Percentiles rank a stretch among this genome's conserved stretches.
These are phyloP conservation scores for Endomychus coccineus DNA, from an alignment of 2,888 invertebrate species.

Conservation along the genomic window DNA sequence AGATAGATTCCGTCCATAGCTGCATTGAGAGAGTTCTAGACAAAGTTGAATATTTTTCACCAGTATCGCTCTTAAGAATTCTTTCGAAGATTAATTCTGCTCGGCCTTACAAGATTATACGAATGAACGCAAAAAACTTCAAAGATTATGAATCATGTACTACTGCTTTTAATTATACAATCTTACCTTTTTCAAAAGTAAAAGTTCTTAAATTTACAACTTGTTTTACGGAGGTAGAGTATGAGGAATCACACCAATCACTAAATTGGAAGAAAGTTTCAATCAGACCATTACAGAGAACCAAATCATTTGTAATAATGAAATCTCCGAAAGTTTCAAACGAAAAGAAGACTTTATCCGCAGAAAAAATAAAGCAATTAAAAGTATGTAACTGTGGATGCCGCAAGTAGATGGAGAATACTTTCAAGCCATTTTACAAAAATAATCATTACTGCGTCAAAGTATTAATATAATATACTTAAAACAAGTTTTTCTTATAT, in stretches of 20 bases:
- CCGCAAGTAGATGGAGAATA: conserved; percentile 4
- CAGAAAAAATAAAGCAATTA: conserved; percentile 16
- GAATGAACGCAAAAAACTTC: conserved; percentile 14
- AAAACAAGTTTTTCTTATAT: background rate
- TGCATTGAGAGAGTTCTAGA: conserved; percentile 15
- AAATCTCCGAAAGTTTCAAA: conserved; percentile 8
- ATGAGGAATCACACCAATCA: conserved; percentile 11
- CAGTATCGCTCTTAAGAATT: conserved; percentile 17
- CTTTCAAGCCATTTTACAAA: conserved; percentile 2
- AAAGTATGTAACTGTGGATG: conserved; percentile 13
- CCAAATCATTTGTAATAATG: background rate
- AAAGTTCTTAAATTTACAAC: conserved; percentile 15
- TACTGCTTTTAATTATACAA: conserved; percentile 12
- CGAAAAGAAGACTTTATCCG: conserved; percentile 7
- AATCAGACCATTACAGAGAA: too few relatives aligned
- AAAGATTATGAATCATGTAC: too few relatives aligned
- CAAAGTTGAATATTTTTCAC: conserved; percentile 19
- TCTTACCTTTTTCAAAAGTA: conserved; percentile 15
- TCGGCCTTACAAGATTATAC: conserved; percentile 15
- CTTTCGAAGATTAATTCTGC: conserved; percentile 13
- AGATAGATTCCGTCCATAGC: conserved; percentile 23
- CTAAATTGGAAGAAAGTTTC: conserved; percentile 6
- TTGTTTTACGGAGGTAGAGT: conserved; percentile 15
- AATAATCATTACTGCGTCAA: background rate
- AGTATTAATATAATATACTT: background rate